Conservation (phyloP, 2,888 invertebrate species). For the Pardosa pseudoannulata region DNA sequence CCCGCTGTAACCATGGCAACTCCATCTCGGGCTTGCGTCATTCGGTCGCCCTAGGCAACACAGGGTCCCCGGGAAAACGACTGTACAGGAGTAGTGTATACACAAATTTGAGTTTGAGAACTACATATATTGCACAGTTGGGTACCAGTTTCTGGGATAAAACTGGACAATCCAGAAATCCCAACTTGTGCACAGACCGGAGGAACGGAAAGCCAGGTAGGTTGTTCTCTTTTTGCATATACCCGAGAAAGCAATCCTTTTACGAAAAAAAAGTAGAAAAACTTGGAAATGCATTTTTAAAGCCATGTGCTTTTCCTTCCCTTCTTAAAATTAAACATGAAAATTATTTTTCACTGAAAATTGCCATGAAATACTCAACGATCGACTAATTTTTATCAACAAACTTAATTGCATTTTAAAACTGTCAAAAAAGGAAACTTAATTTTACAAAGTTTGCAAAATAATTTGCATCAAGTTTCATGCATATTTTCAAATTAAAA, state of each 20-base stretch:
- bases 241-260: too few relatives aligned
- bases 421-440: too few relatives aligned
- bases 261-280: too few relatives aligned
- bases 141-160: background rate
- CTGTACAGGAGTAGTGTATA: constrained; percentile 43
- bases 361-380: too few relatives aligned
- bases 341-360: too few relatives aligned
- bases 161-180: background rate
- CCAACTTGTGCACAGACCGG: background rate
- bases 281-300: background rate
- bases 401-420: too few relatives aligned
- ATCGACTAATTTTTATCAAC: too few relatives aligned
- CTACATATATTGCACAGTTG: background rate
- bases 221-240: background rate
- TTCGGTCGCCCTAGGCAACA: constrained; percentile 58
- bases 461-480: too few relatives aligned
- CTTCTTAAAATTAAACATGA: too few relatives aligned
- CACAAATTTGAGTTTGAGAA: constrained; percentile 19
- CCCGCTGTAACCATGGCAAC: constrained; percentile 57
- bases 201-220: background rate
- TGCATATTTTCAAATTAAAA: too few relatives aligned
- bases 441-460: too few relatives aligned
- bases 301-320: background rate
- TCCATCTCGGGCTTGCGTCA: constrained; percentile 72
- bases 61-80: constrained; percentile 64